Percentiles rank a stretch among this genome's conserved stretches.
Conservation (phyloP, 2,797 vertebrate genomes). For the Sebastes steindachneri region DNA sequence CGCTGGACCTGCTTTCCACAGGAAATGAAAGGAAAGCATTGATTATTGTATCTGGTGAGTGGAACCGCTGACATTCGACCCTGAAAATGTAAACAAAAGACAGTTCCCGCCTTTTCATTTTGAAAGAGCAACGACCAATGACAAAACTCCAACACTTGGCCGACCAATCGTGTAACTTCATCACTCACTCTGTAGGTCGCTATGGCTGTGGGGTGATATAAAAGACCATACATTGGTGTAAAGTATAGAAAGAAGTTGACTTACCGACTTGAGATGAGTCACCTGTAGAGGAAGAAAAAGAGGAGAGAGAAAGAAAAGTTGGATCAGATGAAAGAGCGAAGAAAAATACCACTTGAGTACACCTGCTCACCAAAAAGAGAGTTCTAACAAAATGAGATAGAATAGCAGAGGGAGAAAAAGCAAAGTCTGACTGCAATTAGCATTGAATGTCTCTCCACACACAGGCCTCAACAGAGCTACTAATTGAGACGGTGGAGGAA, state of each 20-base stretch:
- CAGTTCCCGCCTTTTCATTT: too few species aligned
- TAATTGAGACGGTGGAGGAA: slow-evolving; percentile 34
- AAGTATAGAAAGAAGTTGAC: slow-evolving; percentile 48
- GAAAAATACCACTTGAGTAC: slow-evolving; percentile 13
- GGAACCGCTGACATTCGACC: too few species aligned
- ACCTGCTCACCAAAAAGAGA: slow-evolving; percentile 7
- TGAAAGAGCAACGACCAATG: too few species aligned
- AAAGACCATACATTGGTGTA: neutral
- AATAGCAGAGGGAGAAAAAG: slow-evolving; percentile 8
- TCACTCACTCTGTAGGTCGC: neutral
- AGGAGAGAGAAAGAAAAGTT: slow-evolving; percentile 22
- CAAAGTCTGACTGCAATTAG: slow-evolving; percentile 35
- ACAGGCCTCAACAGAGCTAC: neutral
- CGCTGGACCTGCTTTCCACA: too few species aligned
- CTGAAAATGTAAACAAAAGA: too few species aligned
- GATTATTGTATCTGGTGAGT: too few species aligned
- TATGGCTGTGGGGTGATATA: neutral
- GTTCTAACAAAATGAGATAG: slow-evolving; percentile 7
- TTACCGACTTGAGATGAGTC: slow-evolving; percentile 83
- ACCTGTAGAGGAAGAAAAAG: slow-evolving; percentile 62
- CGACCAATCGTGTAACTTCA: too few species aligned
- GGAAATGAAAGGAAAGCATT: too few species aligned
- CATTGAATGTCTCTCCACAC: slow-evolving; percentile 17
- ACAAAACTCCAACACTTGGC: too few species aligned
- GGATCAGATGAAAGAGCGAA: slow-evolving; percentile 50